These are phyloP conservation scores for Pelagia noctiluca DNA, from an alignment of 30 jellyfish, hydroid and myxozoan species.

Conservation along the genomic window DNA sequence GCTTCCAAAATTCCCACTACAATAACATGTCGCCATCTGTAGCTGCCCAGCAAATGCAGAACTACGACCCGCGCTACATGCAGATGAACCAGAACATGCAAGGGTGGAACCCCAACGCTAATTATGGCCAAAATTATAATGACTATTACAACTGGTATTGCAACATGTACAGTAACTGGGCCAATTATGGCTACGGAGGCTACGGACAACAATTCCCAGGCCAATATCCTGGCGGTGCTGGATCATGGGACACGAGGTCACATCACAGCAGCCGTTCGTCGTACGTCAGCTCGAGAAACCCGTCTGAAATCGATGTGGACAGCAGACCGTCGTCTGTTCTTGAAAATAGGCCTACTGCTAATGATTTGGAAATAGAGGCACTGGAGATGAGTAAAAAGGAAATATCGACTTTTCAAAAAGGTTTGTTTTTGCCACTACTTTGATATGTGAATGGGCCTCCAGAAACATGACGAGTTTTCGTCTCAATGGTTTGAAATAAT, in stretches of 20 bases:
- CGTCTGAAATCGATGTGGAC: slow-evolving; percentile 71
- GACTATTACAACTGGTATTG: slow-evolving; percentile 70
- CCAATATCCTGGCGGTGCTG: slow-evolving; percentile 23
- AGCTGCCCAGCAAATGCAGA: slow-evolving; percentile 40
- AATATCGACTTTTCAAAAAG: slow-evolving; percentile 44
- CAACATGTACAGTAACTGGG: slow-evolving; percentile 33
- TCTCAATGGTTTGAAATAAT: too few species aligned
- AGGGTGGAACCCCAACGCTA: slow-evolving; percentile 45
- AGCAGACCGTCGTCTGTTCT: slow-evolving; percentile 84
- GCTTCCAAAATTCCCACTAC: slow-evolving; percentile 11
- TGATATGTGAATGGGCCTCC: neutral
- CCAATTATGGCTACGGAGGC: slow-evolving; percentile 63
- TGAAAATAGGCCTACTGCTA: slow-evolving; percentile 41
- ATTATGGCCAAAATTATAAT: slow-evolving; percentile 57
- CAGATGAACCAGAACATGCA: slow-evolving; percentile 1
- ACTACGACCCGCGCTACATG: slow-evolving; percentile 19
- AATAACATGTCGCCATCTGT: slow-evolving; percentile 45
- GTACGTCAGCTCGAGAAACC: slow-evolving; percentile 57
- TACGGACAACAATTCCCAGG: slow-evolving; percentile 25
- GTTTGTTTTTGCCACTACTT: slow-evolving; percentile 6
- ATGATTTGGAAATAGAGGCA: slow-evolving; percentile 47
- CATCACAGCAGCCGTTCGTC: slow-evolving; percentile 69
- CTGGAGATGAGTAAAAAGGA: slow-evolving; percentile 47
- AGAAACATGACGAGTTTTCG: too few species aligned
- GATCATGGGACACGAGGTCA: slow-evolving; percentile 73